A percentile compares a stretch with the other conserved stretches of the same genome.
Evolutionary conservation across 2,113 vertebrate species (phyloP).

Genomic region (Bufo gargarizans): DNA sequence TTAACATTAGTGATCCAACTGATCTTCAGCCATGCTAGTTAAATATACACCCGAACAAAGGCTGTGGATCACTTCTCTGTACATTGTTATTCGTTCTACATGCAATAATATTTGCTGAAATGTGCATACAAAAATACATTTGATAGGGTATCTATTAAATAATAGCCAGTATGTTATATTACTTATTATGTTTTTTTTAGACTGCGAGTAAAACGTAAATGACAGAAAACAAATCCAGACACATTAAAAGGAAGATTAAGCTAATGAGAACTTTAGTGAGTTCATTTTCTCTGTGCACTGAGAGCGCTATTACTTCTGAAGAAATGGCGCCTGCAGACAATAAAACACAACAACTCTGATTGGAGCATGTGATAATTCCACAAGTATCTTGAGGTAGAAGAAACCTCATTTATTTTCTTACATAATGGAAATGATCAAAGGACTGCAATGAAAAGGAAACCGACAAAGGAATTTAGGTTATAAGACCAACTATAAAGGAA

Average conservation of each 20-base stretch:
- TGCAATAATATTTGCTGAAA: background rate
- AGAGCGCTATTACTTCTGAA: constrained; percentile 1
- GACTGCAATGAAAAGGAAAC: background rate
- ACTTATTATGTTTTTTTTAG: background rate
- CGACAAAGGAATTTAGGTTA: background rate
- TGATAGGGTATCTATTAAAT: too few species aligned
- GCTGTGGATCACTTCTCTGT: background rate
- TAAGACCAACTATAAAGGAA: constrained; percentile 11
- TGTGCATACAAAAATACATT: background rate
- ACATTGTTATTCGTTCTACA: too few species aligned
- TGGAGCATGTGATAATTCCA: constrained; percentile 20
- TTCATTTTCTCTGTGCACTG: constrained; percentile 30
- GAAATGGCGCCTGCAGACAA: background rate
- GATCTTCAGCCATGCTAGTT: constrained; percentile 1
- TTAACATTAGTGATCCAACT: background rate
- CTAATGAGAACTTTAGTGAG: constrained; percentile 44
- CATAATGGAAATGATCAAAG: constrained; percentile 24
- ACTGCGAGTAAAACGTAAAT: background rate
- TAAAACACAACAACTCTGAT: constrained; percentile 5
- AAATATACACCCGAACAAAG: background rate
- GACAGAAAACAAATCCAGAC: constrained; percentile 4
- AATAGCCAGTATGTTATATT: background rate
- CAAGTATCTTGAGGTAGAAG: constrained; percentile 4
- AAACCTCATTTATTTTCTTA: constrained; percentile 40
- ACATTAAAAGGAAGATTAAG: constrained; percentile 44